A percentile compares a stretch with the other conserved stretches of the same genome.
phyloP scores from a whole-genome alignment of 2,113 vertebrate species.

The Cyprinodon brontotheroides region DNA sequence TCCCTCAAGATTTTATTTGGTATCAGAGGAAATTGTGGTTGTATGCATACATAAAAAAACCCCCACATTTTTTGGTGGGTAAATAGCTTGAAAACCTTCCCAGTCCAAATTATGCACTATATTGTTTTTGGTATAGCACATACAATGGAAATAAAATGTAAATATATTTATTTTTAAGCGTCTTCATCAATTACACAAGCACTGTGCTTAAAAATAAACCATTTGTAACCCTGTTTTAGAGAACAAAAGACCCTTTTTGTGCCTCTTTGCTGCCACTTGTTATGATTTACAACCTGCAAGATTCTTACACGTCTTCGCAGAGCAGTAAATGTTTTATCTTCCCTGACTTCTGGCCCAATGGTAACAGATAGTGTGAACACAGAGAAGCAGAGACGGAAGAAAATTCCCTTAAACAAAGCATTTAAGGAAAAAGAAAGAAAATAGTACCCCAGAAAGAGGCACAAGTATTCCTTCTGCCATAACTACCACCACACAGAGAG shows the following conservation, averaged over 20 bases:
- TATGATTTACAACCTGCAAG: conserved; percentile 49
- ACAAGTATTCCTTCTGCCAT: conserved; percentile 17
- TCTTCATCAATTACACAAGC: neutral
- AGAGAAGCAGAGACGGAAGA: conserved; percentile 4
- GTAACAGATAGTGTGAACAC: conserved; percentile 12
- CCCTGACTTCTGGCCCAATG: conserved; percentile 28
- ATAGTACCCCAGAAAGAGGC: conserved; percentile 14
- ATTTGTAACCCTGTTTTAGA: conserved; percentile 11
- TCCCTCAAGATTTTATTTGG: neutral
- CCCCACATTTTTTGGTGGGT: neutral
- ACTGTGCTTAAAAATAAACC: neutral
- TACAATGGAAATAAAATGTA: neutral
- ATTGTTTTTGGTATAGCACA: neutral
- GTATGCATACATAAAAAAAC: neutral
- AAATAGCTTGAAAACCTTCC: neutral
- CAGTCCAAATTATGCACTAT: neutral
- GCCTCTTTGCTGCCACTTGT: neutral
- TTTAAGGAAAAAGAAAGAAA: neutral
- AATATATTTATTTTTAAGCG: neutral
- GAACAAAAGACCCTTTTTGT: conserved; percentile 8
- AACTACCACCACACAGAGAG: conserved; percentile 26
- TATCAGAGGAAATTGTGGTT: neutral
- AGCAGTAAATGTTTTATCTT: conserved; percentile 37
- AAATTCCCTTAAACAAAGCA: conserved; percentile 1
- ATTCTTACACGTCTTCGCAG: conserved; percentile 16